Base-by-base conservation (phyloP, 2,113 vertebrate species). In the Amphiprion ocellaris region DNA sequence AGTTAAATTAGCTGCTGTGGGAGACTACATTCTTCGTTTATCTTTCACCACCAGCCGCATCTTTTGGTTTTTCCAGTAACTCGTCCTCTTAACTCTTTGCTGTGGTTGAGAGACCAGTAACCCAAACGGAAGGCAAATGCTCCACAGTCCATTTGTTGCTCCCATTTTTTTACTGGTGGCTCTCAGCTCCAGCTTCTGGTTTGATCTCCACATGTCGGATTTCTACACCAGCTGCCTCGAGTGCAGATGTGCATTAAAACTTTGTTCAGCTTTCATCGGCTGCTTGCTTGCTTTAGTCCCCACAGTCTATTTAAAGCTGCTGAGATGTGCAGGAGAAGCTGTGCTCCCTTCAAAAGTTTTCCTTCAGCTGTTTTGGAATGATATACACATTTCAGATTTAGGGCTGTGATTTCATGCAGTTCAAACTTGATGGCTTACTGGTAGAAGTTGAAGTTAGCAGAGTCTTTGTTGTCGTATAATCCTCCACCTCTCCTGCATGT, bases 71-170 rank as follows among this genome's bases (percentile, higher is more conserved):
- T 19, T 23, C 1, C 23, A 53, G 37, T 37, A 69, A 56, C 62
- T 52, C 33, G 5, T 77, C 41, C 39, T 49, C 24, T 61, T 70
- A 12, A 10, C 28, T 53, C 59, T 85, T 86, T 89, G 67, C 67
- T 90, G 88, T 89, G 90, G 86, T 89, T 67, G 33, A 60, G 50
- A 86, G 50, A 56, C 77, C 75, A 70, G 79, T 65, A 91, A 87
- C 62, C 61, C 2, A 71, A 72, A 60, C 60, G 46, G 83, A 86
- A 90, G 69, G 55, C 80, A 83, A 87, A 85, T 87, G 77, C 82
- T 49, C 74, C 84, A n/a, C 26, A 82, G 65, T 66, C 74, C 81
- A 86, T 90, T 89, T 90, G 85, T 88, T 84, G 74, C 55, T 50
- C 56, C n/a, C 23, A 26, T 26, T 55, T 23, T 72, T 23, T 73